Base-by-base conservation (phyloP, 2,888 invertebrate genomes). In the Onthophagus sagittarius region DNA sequence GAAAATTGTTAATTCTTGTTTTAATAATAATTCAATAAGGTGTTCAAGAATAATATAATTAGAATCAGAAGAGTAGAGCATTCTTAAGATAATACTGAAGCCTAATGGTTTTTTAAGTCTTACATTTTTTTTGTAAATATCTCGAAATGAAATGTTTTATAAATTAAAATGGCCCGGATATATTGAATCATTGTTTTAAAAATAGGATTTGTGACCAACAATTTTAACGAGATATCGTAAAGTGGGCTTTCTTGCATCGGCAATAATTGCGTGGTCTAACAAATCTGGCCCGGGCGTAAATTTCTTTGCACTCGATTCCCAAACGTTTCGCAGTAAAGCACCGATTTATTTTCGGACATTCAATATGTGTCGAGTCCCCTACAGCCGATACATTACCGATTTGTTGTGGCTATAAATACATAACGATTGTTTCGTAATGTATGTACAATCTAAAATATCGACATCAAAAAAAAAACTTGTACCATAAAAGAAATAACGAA, bases 291-390 rank as follows among this genome's bases (percentile, higher is more conserved):
- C 67, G 7, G 32, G 31, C 67, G 67, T 67, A 23, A 67, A 67
- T 67, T 67, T 67, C 31, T 67, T 67, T 67, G 67, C 67, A 67
- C 67, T 67, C 67, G 67, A 67, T 67, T 67, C 67, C n/a, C 67
- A 23, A 67, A 67, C 32, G 67, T 67, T 67, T 67, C 67, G 32
- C 67, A 67, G 67, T 67, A 67, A 67, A 67, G 31, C n/a, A 23
- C 39, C 39, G 13, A 23, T 13, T 67, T 67, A 67, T 67, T 67
- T 67, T n/a, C 31, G 67, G 23, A 23, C 67, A 67, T 9, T 23
- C 31, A 32, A 15, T 15, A 53, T 53, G 39, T 53, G 11, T 11
- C 39, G 39, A 53, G 23, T 23, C 23, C 23, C 23, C 2, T 23
- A 23, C 23, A 23, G 3, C 2, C 23, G 39, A 53, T 53, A 53